Percentiles rank a stretch among this genome's conserved stretches.
phyloP scores from a whole-genome alignment of 2,113 vertebrate genomes.

The Phalacrocorax aristotelis region DNA sequence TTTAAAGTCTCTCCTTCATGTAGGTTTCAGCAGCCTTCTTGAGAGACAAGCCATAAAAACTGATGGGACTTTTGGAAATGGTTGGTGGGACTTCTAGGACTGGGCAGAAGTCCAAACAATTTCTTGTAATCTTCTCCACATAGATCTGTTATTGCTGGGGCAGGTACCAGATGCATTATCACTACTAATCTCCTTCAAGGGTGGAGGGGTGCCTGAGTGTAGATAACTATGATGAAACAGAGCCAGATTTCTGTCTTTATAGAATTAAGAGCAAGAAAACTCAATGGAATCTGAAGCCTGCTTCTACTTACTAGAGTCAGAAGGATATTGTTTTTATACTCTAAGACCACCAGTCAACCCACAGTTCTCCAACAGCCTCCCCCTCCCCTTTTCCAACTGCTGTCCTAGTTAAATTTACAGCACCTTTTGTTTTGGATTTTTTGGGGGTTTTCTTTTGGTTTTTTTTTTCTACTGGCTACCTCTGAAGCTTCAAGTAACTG shows the following conservation, averaged over 20 bases:
- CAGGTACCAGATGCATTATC: conserved; percentile 63
- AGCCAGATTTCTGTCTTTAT: conserved; percentile 48
- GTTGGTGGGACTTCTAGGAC: conserved; percentile 45
- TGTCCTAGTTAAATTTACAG: background rate
- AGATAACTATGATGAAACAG: conserved; percentile 29
- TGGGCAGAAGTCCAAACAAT: conserved; percentile 50
- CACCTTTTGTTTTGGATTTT: background rate
- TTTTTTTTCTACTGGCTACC: background rate
- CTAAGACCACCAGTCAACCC: background rate
- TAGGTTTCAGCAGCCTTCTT: conserved; percentile 34
- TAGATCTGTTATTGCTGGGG: conserved; percentile 44
- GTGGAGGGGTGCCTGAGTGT: conserved; percentile 25
- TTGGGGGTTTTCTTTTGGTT: no score
- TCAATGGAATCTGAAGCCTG: background rate
- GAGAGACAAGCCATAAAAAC: conserved; percentile 59
- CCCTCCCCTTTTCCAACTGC: background rate
- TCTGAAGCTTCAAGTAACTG: background rate
- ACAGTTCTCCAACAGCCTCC: background rate
- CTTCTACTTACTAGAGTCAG: conserved; percentile 7
- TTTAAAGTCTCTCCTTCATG: conserved; percentile 32
- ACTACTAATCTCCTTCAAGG: conserved; percentile 41
- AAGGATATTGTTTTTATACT: background rate
- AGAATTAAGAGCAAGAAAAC: background rate
- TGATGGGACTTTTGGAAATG: conserved; percentile 43
- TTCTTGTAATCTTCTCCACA: conserved; percentile 36